A percentile compares a stretch with the other conserved stretches of the same genome.
phyloP scores from a whole-genome alignment of 2,888 invertebrate genomes.

The Cosmorhoe ocellata region DNA sequence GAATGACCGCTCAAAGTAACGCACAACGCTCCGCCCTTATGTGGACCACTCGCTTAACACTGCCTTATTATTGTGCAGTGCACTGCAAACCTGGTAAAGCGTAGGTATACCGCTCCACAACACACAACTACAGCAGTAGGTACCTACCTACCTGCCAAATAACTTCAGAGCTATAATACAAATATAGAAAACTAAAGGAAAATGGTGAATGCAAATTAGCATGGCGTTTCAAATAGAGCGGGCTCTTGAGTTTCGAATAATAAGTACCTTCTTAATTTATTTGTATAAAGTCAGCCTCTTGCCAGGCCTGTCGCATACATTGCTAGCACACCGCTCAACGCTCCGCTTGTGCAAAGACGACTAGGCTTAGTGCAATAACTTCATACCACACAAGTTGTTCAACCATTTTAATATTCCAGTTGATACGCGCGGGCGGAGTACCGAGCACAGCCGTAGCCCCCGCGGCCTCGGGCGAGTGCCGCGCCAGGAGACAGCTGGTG shows the following conservation, averaged over 20 bases:
- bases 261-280: too few species aligned
- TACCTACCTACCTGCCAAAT: too few species aligned
- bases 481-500: conserved; percentile 88
- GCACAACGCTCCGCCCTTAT: conserved; percentile 15
- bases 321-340: conserved; percentile 6
- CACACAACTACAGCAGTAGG: neutral
- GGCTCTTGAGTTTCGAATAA: too few species aligned
- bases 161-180: neutral
- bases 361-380: conserved; percentile 10
- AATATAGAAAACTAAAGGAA: neutral
- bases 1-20: conserved; percentile 4
- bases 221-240: neutral
- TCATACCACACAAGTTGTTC: neutral
- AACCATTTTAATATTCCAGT: conserved; percentile 62
- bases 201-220: neutral
- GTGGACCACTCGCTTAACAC: conserved; percentile 16
- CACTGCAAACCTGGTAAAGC: neutral
- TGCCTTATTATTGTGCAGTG: neutral
- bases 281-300: neutral
- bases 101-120: neutral
- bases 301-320: conserved; percentile 9
- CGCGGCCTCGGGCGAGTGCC: conserved; percentile 25
- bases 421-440: conserved; percentile 84
- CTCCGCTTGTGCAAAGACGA: conserved; percentile 24
- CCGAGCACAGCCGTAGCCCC: conserved; percentile 25